Evolutionary conservation across 2,888 invertebrate genomes (phyloP), one percentile per base, ranked within the genome.

Genomic region (Mesorhabditis spiculigera): DNA sequence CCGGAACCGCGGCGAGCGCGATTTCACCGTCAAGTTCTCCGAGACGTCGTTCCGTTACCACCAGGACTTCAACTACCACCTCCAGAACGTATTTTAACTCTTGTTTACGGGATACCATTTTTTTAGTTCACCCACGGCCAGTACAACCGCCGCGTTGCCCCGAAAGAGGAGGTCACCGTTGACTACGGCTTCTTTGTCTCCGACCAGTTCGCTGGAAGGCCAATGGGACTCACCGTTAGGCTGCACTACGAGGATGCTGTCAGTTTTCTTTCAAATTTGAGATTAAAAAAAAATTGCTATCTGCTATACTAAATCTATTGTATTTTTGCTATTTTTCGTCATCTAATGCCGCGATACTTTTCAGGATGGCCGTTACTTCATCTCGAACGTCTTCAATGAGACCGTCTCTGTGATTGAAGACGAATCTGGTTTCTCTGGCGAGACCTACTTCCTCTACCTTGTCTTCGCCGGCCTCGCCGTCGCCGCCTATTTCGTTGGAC

Each of bases 31-130:
- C 42, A 95, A 98, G 86, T 91, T 92, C 5, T 90, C 97, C 86
- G 97, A 97, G 85, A 95, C 96, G 0, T 96, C 97, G 0, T 96
- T 99, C 91, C 92, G 96, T 81, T 98, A 97, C 86, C 96, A 97
- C 6, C 93, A 95, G 92, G 97, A 98, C 88, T 98, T 94, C 89
- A 94, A 92, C 80, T 98, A 94, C 88, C 93, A 93, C 88, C 95
- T 99, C 79, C 96, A 97, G 88, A 99, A 98, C 89, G 89, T 89
- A 81, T 81, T 87, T 82, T 72, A 28, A 28, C 41, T 3, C 63
- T 5, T 41, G 44, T 58, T 13, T 61, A 61, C 10, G 5, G 50
- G 50, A 43, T 10, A 66, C n/a, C n/a, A 1, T 69, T 41, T 85
- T n/a, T 86, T 67, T 83, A 89, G 89, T 98, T 97, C 89, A 94